Percentiles rank a stretch among this genome's conserved stretches.
These are phyloP conservation scores for Ispidina picta DNA, from an alignment of 2,797 vertebrate genomes.

Conservation along the genomic window DNA sequence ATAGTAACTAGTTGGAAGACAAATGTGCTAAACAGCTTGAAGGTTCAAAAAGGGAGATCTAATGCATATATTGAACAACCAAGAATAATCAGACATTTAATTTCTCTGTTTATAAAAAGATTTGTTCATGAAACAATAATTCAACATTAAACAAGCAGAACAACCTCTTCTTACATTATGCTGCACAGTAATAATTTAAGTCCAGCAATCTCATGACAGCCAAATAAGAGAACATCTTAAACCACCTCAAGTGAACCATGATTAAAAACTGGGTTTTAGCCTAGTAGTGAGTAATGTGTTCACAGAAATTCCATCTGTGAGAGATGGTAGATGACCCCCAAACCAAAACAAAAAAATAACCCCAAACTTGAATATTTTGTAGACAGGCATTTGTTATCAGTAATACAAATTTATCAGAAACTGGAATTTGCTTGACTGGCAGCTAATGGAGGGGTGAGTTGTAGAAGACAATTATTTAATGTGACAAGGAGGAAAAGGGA, in stretches of 20 bases:
- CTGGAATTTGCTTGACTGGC: not conserved
- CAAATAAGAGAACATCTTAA: not conserved
- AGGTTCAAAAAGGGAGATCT: not conserved
- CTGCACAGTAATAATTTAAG: not conserved
- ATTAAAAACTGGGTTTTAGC: not conserved
- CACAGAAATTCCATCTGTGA: not conserved
- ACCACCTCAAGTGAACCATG: not conserved
- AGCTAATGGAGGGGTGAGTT: not conserved
- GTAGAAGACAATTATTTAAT: not conserved
- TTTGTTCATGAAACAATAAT: not conserved
- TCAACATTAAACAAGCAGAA: not conserved
- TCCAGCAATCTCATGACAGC: not conserved
- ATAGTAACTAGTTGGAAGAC: not conserved
- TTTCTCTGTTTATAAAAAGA: not conserved
- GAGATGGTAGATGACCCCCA: not conserved
- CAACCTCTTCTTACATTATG: not conserved
- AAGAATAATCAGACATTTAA: not conserved
- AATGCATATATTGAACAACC: not conserved
- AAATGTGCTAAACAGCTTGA: not conserved
- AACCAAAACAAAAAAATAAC: not conserved
- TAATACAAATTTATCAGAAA: not conserved
- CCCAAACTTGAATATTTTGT: not conserved
- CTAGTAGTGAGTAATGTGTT: not conserved
- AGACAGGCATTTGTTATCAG: not conserved
- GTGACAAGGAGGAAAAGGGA: not conserved